Evolutionary conservation across 2,888 invertebrate species (phyloP).

Genomic region (Brachynemurus nebulosus): DNA sequence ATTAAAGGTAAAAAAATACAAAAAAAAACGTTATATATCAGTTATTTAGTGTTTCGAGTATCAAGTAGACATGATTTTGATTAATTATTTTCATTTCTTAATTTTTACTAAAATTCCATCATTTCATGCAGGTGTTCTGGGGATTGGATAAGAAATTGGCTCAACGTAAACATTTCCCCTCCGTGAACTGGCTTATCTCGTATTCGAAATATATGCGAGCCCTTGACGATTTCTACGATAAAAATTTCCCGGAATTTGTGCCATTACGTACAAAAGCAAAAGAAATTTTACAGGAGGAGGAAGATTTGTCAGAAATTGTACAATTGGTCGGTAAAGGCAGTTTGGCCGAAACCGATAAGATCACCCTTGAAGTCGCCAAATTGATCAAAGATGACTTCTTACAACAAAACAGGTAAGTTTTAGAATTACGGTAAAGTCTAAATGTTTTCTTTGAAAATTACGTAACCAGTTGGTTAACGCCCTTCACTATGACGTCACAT

Average conservation of each 20-base stretch:
- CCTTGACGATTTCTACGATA: constrained; percentile 98
- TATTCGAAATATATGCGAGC: constrained; percentile 97
- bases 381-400: constrained; percentile 98
- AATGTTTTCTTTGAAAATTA: too few relatives aligned
- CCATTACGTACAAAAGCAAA: constrained; percentile 90
- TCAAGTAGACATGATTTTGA: too few relatives aligned
- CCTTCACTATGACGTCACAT: too few relatives aligned
- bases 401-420: constrained; percentile 93
- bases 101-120: too few relatives aligned
- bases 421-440: too few relatives aligned
- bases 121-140: too few relatives aligned
- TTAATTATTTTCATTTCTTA: too few relatives aligned
- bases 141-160: constrained; percentile 97
- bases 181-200: constrained; percentile 99
- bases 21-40: too few relatives aligned
- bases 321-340: constrained; percentile 99
- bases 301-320: constrained; percentile 98
- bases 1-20: too few relatives aligned
- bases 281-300: constrained; percentile 74
- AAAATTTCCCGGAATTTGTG: constrained; percentile 94
- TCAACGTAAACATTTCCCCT: constrained; percentile 99
- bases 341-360: constrained; percentile 96
- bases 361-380: constrained; percentile 97
- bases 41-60: too few relatives aligned
- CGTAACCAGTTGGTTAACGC: too few relatives aligned